Evolutionary conservation across 2,888 invertebrate species (phyloP).

Genomic region (Keiferia lycopersicella): DNA sequence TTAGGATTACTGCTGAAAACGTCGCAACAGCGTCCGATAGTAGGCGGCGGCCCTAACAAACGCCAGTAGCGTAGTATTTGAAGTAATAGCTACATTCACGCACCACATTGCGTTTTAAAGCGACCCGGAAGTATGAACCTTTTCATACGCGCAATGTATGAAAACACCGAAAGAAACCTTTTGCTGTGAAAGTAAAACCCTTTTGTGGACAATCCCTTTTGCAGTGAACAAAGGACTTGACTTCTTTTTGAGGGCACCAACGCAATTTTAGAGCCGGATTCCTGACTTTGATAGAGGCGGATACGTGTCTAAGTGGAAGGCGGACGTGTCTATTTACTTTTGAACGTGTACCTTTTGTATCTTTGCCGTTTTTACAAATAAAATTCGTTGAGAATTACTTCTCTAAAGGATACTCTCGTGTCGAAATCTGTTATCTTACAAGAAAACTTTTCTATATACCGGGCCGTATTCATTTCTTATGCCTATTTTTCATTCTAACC

Average conservation of each 20-base stretch:
- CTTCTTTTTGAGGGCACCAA: neutral
- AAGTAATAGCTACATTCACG: neutral
- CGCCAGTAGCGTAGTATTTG: too few relatives aligned
- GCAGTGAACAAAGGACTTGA: neutral
- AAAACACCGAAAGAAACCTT: neutral
- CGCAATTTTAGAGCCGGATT: neutral
- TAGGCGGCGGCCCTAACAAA: too few relatives aligned
- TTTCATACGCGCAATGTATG: neutral
- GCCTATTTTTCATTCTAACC: conserved; percentile 5
- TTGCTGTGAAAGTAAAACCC: too few relatives aligned
- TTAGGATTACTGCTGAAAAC: too few relatives aligned
- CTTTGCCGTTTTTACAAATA: neutral
- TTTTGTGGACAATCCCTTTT: neutral
- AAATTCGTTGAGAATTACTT: neutral
- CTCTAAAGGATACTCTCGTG: too few relatives aligned
- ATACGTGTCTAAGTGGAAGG: neutral
- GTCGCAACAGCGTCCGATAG: too few relatives aligned
- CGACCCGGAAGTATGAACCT: neutral
- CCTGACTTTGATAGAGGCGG: conserved; percentile 1
- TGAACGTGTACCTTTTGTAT: neutral
- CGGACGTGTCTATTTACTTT: neutral
- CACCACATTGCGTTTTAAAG: neutral
- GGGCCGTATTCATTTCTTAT: too few relatives aligned
- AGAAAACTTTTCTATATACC: too few relatives aligned
- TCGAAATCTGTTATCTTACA: too few relatives aligned